A percentile compares a stretch with the other conserved stretches of the same genome.
phyloP scores from a whole-genome alignment of 2,888 invertebrate genomes.

The Drosophila stalkeri region DNA sequence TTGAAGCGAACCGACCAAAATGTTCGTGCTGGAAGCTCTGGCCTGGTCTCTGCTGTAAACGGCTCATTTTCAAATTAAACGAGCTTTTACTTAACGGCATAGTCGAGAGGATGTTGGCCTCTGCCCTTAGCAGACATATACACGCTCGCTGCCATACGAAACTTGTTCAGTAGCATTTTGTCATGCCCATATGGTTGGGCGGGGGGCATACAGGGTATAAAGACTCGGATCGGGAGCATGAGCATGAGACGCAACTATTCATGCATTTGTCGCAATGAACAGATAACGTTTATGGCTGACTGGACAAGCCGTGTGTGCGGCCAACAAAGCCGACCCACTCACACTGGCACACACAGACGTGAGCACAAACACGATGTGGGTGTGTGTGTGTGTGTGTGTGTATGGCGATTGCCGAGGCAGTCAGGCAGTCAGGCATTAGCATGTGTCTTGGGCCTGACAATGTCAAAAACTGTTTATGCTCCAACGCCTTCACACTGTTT shows the following conservation, averaged over 20 bases:
- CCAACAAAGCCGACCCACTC: conserved; percentile 35
- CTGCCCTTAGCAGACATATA: not conserved
- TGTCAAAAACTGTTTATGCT: conserved; percentile 81
- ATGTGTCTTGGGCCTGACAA: conserved; percentile 77
- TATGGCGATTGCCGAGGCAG: conserved; percentile 18
- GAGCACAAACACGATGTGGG: conserved; percentile 10
- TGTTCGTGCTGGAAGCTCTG: not conserved
- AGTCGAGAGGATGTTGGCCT: not conserved
- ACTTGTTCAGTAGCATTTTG: conserved; percentile 4
- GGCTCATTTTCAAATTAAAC: conserved; percentile 14
- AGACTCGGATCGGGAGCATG: conserved; percentile 18
- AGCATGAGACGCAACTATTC: conserved; percentile 58
- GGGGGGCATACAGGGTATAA: conserved; percentile 41
- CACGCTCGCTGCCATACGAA: not conserved
- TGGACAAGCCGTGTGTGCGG: conserved; percentile 58
- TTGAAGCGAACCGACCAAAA: not conserved
- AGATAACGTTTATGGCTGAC: conserved; percentile 77
- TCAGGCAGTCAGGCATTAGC: conserved; percentile 65
- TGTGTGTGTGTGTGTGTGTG: conserved; percentile 11
- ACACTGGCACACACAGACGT: conserved; percentile 9
- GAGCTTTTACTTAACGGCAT: not conserved
- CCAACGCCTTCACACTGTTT: conserved; percentile 74
- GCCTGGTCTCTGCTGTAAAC: not conserved
- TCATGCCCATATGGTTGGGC: conserved; percentile 2
- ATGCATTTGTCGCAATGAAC: conserved; percentile 73